A percentile compares a stretch with the other conserved stretches of the same genome.
Conservation (phyloP, 2,113 vertebrate genomes). For the Etheostoma cragini region DNA sequence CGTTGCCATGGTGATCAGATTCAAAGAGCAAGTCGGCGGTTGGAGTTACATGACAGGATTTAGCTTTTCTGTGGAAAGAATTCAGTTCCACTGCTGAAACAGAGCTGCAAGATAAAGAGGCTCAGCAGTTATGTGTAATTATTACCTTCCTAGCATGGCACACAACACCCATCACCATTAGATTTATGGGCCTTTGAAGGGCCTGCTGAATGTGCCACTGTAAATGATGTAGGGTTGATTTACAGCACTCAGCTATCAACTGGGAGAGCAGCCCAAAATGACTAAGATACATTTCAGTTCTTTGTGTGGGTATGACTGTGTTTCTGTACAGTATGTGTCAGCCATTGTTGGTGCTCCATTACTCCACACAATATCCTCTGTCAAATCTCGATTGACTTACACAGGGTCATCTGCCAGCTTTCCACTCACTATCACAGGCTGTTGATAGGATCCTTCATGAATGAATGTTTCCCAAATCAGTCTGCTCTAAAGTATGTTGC, state of each 20-base stretch:
- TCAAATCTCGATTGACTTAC: slow-evolving; percentile 25
- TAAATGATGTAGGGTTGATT: slow-evolving; percentile 55
- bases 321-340: slow-evolving; percentile 30
- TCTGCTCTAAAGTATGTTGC: slow-evolving; percentile 7
- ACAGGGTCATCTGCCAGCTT: slow-evolving; percentile 42
- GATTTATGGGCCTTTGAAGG: slow-evolving; percentile 57
- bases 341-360: slow-evolving; percentile 7
- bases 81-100: slow-evolving; percentile 44
- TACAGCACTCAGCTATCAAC: slow-evolving; percentile 44
- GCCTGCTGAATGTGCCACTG: slow-evolving; percentile 29
- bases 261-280: slow-evolving; percentile 33
- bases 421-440: slow-evolving; percentile 30
- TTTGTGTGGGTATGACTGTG: slow-evolving; percentile 31
- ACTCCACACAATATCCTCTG: slow-evolving; percentile 37
- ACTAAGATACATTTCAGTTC: slow-evolving; percentile 32
- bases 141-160: slow-evolving; percentile 44
- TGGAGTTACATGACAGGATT: slow-evolving; percentile 70
- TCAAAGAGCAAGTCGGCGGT: slow-evolving; percentile 57
- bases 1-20: slow-evolving; percentile 81
- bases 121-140: slow-evolving; percentile 61
- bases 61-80: slow-evolving; percentile 57
- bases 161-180: slow-evolving; percentile 30
- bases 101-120: slow-evolving; percentile 56
- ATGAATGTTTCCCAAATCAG: slow-evolving; percentile 33
- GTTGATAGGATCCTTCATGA: slow-evolving; percentile 50